These are phyloP conservation scores for Enchytraeus crypticus DNA, from an alignment of 2,888 invertebrate species.

Conservation along the genomic window DNA sequence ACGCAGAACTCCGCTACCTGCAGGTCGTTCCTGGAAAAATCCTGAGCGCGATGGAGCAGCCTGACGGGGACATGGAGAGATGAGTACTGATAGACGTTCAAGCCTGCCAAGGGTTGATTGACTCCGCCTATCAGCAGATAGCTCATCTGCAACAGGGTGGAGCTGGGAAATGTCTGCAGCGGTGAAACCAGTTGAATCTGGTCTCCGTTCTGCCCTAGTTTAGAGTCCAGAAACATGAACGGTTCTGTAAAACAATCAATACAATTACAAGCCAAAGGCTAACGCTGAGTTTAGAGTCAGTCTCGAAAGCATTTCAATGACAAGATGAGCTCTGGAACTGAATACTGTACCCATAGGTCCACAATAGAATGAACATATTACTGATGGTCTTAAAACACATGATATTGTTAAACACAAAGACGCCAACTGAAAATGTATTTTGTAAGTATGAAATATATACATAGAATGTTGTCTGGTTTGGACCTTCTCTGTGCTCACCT, in stretches of 20 bases:
- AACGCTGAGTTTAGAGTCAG: neutral
- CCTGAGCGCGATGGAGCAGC: neutral
- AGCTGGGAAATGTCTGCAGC: constrained; percentile 2
- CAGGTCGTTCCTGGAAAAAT: constrained; percentile 1
- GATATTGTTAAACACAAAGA: neutral
- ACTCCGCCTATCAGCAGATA: constrained; percentile 8
- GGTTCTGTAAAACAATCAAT: constrained; percentile 8
- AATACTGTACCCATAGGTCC: neutral
- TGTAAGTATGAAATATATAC: too few relatives aligned
- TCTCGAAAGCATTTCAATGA: neutral
- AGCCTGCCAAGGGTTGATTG: neutral
- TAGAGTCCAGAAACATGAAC: constrained; percentile 15
- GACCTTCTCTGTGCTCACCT: too few relatives aligned
- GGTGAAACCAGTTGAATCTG: constrained; percentile 13
- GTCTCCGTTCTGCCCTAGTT: constrained; percentile 12
- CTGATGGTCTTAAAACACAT: neutral
- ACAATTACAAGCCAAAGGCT: neutral
- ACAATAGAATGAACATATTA: neutral
- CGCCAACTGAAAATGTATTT: too few relatives aligned
- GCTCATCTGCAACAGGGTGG: constrained; percentile 1
- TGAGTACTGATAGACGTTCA: constrained; percentile 10
- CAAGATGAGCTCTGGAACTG: neutral
- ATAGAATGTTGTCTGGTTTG: too few relatives aligned
- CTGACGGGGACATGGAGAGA: constrained; percentile 7
- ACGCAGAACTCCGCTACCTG: neutral